Evolutionary conservation across 1,140 invertebrate genomes (phyloP).

Genomic region (Agrypnia vestita): DNA sequence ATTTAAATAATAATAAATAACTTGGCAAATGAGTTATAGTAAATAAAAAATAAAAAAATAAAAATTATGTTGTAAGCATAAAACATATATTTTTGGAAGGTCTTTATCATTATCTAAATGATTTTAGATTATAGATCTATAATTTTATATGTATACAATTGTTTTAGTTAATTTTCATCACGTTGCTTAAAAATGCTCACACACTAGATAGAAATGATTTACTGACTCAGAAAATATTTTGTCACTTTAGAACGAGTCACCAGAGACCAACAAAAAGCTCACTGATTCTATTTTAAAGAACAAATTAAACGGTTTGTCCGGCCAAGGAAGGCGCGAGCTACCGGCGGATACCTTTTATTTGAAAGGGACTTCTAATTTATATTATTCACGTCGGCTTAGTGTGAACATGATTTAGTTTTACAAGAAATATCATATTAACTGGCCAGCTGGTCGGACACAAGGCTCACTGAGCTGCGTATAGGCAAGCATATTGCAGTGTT

Average conservation of each 20-base stretch:
- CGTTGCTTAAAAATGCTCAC: too few species aligned
- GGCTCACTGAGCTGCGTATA: neutral
- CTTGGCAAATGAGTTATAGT: too few species aligned
- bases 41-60: too few species aligned
- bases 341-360: neutral
- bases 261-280: neutral
- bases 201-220: neutral
- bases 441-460: neutral
- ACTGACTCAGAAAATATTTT: neutral
- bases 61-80: too few species aligned
- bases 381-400: conserved; percentile 54
- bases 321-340: neutral
- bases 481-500: too few species aligned
- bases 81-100: too few species aligned
- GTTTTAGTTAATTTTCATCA: too few species aligned
- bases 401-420: conserved; percentile 53
- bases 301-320: conserved; percentile 14
- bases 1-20: too few species aligned
- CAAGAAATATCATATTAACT: conserved; percentile 36
- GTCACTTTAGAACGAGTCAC: conserved; percentile 4
- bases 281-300: conserved; percentile 25
- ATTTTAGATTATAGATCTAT: too few species aligned
- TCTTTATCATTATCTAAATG: too few species aligned
- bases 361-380: conserved; percentile 41
- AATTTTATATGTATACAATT: too few species aligned